Conservation (phyloP, 2,113 vertebrate species). For the Suncus etruscus region DNA sequence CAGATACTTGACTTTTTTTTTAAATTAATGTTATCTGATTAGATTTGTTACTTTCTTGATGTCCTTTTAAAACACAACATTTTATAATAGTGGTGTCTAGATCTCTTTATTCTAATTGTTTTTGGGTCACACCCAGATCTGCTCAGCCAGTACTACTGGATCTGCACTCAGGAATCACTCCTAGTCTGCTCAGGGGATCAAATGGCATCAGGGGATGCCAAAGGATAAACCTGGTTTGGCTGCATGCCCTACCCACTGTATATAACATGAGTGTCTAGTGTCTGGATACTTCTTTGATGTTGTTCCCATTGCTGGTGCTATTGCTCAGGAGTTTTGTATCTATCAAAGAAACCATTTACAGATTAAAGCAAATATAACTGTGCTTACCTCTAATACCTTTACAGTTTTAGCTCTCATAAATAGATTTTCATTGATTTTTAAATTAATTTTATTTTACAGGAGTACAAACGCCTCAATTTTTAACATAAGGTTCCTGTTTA, state of each 20-base stretch:
- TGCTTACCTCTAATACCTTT: neutral
- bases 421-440: conserved; percentile 29
- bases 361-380: neutral
- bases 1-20: no score
- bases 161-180: no score
- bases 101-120: neutral
- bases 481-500: neutral
- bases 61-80: neutral
- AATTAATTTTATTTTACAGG: neutral
- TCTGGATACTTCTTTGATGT: conserved; percentile 15
- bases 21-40: neutral
- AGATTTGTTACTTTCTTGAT: neutral
- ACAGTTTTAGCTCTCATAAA: neutral
- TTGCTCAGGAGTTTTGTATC: neutral
- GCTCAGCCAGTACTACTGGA: no score
- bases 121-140: neutral
- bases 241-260: no score
- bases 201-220: no score
- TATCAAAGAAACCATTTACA: neutral
- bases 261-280: no score
- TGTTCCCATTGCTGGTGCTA: neutral
- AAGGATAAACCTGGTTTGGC: no score
- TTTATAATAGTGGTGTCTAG: no score
- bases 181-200: no score
- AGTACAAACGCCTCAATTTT: neutral